phyloP scores from a whole-genome alignment of 2,888 invertebrate genomes.

The Dyspetes luteomarginatus region DNA sequence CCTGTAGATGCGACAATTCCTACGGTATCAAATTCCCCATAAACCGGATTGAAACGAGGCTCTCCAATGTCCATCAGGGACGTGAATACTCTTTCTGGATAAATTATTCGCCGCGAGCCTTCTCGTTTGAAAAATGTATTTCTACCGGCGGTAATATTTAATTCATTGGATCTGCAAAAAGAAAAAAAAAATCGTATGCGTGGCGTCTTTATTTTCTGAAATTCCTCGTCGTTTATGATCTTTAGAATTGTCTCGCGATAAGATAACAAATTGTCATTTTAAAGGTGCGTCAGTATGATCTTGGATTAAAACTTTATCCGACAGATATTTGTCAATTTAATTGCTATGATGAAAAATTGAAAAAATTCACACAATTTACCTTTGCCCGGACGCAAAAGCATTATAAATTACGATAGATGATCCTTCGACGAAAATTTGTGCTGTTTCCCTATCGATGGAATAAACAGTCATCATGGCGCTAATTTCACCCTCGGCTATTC shows the following conservation, averaged over 20 bases:
- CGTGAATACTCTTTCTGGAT: constrained; percentile 82
- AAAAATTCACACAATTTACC: constrained; percentile 81
- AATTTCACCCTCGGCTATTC: constrained; percentile 82
- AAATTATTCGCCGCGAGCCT: constrained; percentile 66
- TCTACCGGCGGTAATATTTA: constrained; percentile 85
- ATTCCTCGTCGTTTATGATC: neutral
- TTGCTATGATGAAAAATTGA: neutral
- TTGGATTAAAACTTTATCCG: neutral
- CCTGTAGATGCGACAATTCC: constrained; percentile 87
- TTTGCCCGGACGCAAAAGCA: constrained; percentile 84
- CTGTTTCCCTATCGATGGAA: constrained; percentile 84
- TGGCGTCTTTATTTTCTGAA: constrained; percentile 4
- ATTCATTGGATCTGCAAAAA: constrained; percentile 83
- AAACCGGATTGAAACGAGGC: constrained; percentile 82
- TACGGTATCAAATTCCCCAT: constrained; percentile 90
- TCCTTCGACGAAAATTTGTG: constrained; percentile 56
- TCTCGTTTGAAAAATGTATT: constrained; percentile 84
- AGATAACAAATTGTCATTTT: constrained; percentile 30
- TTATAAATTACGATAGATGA: constrained; percentile 83
- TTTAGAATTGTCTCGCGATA: constrained; percentile 12
- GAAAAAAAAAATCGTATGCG: neutral
- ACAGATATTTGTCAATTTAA: constrained; percentile 38
- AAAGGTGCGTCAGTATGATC: neutral
- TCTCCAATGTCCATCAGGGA: constrained; percentile 84
- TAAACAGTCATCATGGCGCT: constrained; percentile 87